phyloP scores from a whole-genome alignment of 2,113 vertebrate genomes.

The Vireo altiloquus region DNA sequence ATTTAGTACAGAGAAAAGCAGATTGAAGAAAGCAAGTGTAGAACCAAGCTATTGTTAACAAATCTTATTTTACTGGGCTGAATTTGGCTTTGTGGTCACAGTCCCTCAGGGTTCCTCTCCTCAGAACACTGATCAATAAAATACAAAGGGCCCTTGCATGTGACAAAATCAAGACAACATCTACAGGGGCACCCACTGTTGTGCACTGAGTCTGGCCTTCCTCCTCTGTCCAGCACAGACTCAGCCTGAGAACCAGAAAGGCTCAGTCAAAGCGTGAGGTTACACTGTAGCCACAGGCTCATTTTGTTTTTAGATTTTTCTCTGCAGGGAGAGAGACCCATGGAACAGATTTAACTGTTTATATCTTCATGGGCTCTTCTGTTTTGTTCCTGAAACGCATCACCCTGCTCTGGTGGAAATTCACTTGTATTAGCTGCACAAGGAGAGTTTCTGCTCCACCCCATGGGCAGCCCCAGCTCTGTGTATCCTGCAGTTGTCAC shows the following conservation, averaged over 20 bases:
- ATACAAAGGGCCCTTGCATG: not conserved
- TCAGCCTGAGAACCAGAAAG: not conserved
- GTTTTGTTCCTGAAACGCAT: not conserved
- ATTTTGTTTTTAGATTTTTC: not conserved
- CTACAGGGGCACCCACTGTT: not conserved
- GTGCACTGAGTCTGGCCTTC: not conserved
- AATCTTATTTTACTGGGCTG: not conserved
- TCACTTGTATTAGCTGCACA: fast-evolving
- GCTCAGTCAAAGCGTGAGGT: not conserved
- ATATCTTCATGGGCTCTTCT: not conserved
- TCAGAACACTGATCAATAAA: not conserved
- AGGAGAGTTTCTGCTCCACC: not conserved
- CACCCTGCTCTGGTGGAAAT: not conserved
- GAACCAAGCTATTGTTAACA: not conserved
- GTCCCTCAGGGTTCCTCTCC: not conserved
- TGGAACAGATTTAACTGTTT: not conserved
- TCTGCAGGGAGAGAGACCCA: not conserved
- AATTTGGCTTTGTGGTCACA: not conserved
- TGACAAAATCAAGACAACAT: not conserved
- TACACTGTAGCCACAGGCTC: not conserved
- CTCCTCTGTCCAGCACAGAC: not conserved
- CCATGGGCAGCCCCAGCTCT: not conserved
- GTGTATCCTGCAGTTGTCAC: not conserved
- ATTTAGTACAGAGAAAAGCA: not conserved
- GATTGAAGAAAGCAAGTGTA: not conserved